Evolutionary conservation across 2,888 invertebrate species (phyloP).

Genomic region (Lasioglossum leucozonium): DNA sequence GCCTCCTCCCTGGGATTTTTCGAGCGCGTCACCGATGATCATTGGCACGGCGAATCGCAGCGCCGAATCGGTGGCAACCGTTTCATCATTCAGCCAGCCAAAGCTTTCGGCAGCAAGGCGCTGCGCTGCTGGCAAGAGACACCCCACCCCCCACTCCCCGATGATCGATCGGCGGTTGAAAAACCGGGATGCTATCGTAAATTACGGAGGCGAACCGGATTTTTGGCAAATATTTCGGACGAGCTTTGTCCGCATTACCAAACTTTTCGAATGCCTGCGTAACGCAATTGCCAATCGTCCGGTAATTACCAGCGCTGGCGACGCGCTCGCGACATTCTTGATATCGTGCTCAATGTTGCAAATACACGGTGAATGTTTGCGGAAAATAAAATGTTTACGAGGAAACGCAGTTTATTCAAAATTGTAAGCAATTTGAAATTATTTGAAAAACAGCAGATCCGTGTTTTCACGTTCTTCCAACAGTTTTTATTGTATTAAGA

Average conservation of each 20-base stretch:
- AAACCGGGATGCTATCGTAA: slow-evolving; percentile 9
- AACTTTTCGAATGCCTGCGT: neutral
- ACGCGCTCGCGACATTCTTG: neutral
- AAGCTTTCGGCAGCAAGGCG: slow-evolving; percentile 44
- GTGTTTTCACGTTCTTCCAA: no score
- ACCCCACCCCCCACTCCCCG: no score
- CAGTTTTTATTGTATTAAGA: no score
- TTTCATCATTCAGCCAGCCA: slow-evolving; percentile 31
- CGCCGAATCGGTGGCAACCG: slow-evolving; percentile 55
- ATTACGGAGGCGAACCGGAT: slow-evolving; percentile 3
- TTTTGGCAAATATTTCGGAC: slow-evolving; percentile 18
- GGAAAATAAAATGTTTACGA: neutral
- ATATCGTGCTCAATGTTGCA: neutral
- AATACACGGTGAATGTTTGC: neutral
- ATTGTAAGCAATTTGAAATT: no score
- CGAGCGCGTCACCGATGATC: slow-evolving; percentile 15
- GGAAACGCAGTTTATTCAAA: no score
- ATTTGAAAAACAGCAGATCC: no score
- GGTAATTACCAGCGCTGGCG: neutral
- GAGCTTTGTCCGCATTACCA: neutral
- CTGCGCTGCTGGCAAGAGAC: slow-evolving; percentile 34
- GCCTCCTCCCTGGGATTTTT: slow-evolving; percentile 11
- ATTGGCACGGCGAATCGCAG: slow-evolving; percentile 36
- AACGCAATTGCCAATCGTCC: neutral
- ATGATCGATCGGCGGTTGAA: slow-evolving; percentile 32